Conservation (phyloP, 1,140 invertebrate genomes). For the Aphelinus certus region DNA sequence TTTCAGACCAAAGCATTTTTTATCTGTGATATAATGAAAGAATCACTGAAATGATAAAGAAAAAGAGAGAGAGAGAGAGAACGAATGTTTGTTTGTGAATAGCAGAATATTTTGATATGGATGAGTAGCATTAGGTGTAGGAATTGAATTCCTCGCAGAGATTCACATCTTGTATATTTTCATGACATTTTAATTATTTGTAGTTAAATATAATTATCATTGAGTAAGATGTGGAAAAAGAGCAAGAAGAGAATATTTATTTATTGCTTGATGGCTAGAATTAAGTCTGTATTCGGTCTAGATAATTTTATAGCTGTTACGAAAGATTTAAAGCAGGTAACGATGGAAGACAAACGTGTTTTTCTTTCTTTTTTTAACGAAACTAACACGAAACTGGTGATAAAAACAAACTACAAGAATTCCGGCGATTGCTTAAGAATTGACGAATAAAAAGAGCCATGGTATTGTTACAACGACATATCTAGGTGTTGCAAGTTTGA, state of each 20-base stretch:
- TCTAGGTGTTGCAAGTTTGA: constrained; percentile 18
- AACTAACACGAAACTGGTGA: constrained; percentile 5
- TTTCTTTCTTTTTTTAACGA: constrained; percentile 39
- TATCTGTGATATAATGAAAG: constrained; percentile 64
- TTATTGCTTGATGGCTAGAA: background rate
- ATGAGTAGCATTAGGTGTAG: constrained; percentile 36
- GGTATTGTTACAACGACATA: constrained; percentile 42
- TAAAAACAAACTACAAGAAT: constrained; percentile 16
- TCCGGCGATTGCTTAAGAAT: constrained; percentile 3
- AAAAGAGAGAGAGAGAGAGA: constrained; percentile 40
- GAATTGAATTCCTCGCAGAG: constrained; percentile 33
- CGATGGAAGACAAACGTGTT: constrained; percentile 36
- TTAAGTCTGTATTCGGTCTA: constrained; percentile 56
- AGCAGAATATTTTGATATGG: constrained; percentile 34
- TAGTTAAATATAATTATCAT: too few relatives aligned
- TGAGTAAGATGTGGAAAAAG: too few relatives aligned
- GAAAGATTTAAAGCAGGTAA: constrained; percentile 33
- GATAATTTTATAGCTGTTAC: constrained; percentile 50
- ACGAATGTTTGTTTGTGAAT: constrained; percentile 48
- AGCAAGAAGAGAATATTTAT: too few relatives aligned
- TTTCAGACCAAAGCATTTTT: constrained; percentile 67
- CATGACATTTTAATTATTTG: too few relatives aligned
- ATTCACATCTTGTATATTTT: constrained; percentile 28
- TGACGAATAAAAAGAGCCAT: constrained; percentile 21
- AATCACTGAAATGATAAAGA: constrained; percentile 32